Base-by-base conservation (phyloP, 1,140 invertebrate species). In the Euwallacea similis region DNA sequence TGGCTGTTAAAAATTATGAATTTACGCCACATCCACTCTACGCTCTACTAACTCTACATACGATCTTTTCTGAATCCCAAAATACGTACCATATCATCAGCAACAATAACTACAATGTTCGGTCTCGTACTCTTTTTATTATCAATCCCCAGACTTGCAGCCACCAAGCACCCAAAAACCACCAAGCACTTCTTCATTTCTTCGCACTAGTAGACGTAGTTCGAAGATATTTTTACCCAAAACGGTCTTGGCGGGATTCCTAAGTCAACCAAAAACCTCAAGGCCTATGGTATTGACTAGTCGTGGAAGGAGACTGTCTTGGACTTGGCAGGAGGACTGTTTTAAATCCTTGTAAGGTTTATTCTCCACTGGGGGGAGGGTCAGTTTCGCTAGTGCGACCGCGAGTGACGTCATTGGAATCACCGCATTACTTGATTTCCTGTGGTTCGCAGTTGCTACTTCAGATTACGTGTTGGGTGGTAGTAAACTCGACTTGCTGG, bases 41-140 rank as follows among this genome's bases (percentile, higher is more conserved):
- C 21, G 21, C 21, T 33, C 21, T 33, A 33, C 4, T 33, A 33
- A 33, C 21, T 33, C 21, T 33, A 33, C 21, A 33, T 33, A 33
- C 21, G 21, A 33, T 33, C 21, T 4, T 33, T 2, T 33, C 21
- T 33, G 21, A 33, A 4, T 4, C 21, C 21, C 21, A 33, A 33
- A 33, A 56, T 42, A 73, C 74, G 74, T 76, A 88, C 87, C 86
- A 89, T 82, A 78, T 89, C 87, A 77, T 88, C 87, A 8, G 86
- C 87, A 47, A 88, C 74, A 66, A 88, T 87, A n/a, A 88, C 80
- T 43, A 88, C 80, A 62, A 88, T 87, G 79, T 88, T 82, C 0
- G 87, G 87, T 74, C 75, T 79, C 42, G 68, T 71, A 21, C 42
- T 10, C 6, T 69, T 73, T 69, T 74, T 54, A 58, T 64, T 63